Conservation (phyloP, 2,113 vertebrate species). For the Caloenas nicobarica region DNA sequence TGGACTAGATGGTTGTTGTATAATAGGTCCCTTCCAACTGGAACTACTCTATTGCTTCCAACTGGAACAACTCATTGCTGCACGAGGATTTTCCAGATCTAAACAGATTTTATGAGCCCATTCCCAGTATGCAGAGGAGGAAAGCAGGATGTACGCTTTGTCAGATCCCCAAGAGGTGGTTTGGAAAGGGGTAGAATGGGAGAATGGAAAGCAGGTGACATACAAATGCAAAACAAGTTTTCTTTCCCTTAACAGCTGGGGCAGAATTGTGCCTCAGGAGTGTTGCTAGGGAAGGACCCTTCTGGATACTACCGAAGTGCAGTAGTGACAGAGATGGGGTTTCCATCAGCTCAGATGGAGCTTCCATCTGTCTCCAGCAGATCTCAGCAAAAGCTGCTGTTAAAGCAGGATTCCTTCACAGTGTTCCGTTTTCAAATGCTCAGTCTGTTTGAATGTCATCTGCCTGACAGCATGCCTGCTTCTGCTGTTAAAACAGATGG, state of each 20-base stretch:
- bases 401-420: background rate
- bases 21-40: background rate
- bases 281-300: background rate
- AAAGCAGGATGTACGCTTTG: background rate
- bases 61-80: background rate
- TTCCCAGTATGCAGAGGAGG: too few relatives aligned
- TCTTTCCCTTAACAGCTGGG: background rate
- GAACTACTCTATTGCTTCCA: background rate
- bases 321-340: background rate
- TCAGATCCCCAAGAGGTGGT: background rate
- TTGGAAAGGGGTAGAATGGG: background rate
- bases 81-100: background rate
- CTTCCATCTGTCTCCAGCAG: background rate
- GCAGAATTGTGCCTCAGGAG: background rate
- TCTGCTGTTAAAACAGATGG: background rate
- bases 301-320: background rate
- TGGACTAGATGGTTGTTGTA: background rate
- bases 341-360: background rate
- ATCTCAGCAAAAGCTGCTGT: background rate
- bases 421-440: background rate
- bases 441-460: background rate
- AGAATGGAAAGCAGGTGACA: background rate
- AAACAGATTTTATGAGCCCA: background rate
- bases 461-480: background rate
- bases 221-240: background rate